These are phyloP conservation scores for Erebia palarica DNA, from an alignment of 2,888 invertebrate genomes.

Conservation along the genomic window DNA sequence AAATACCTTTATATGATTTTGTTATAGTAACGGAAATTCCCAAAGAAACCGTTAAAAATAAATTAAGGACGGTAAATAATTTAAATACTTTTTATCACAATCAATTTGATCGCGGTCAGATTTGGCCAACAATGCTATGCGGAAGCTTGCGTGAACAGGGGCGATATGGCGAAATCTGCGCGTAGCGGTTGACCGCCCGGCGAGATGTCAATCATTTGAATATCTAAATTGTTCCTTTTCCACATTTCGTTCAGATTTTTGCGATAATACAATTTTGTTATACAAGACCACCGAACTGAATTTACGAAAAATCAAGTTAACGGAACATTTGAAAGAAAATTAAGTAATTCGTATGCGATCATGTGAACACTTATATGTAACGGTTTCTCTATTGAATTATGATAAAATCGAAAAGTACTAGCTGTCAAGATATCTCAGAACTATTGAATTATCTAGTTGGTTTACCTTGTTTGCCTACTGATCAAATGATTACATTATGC, in stretches of 20 bases:
- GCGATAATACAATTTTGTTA: slow-evolving; percentile 70
- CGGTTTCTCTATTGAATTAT: slow-evolving; percentile 61
- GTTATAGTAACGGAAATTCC: slow-evolving; percentile 63
- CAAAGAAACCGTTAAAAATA: slow-evolving; percentile 55
- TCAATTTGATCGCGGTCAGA: slow-evolving; percentile 72
- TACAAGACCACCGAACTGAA: slow-evolving; percentile 71
- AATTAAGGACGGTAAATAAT: slow-evolving; percentile 58
- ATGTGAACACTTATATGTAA: slow-evolving; percentile 65
- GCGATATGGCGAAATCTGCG: slow-evolving; percentile 46
- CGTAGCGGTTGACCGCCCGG: slow-evolving; percentile 70
- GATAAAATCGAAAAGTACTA: slow-evolving; percentile 32
- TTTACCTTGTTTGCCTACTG: not conserved
- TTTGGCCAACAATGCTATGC: slow-evolving; percentile 60
- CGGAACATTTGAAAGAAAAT: slow-evolving; percentile 47
- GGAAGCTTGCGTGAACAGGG: slow-evolving; percentile 57
- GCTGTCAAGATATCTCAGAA: slow-evolving; percentile 41
- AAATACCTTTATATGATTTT: slow-evolving; percentile 15
- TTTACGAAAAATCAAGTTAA: slow-evolving; percentile 59
- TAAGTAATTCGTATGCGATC: slow-evolving; percentile 57
- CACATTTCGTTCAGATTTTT: slow-evolving; percentile 70
- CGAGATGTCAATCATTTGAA: slow-evolving; percentile 82
- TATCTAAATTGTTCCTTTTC: slow-evolving; percentile 72
- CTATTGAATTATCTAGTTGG: slow-evolving; percentile 1
- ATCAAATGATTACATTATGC: slow-evolving; percentile 9
- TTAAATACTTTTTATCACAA: slow-evolving; percentile 72